These are phyloP conservation scores for Zaprionus camerounensis DNA, from an alignment of 1,140 invertebrate species.

Conservation along the genomic window DNA sequence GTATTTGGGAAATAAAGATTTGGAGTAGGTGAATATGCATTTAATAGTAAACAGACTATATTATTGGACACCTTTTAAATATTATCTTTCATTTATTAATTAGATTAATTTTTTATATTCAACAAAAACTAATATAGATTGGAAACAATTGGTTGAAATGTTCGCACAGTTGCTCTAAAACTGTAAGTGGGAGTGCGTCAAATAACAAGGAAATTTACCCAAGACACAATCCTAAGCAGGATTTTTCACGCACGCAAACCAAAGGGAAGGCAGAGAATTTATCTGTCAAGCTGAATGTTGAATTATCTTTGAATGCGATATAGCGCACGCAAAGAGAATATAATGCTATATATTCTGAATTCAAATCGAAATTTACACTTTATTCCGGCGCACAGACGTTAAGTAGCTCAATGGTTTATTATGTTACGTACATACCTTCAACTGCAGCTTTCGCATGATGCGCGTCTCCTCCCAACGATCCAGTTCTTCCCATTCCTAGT, in stretches of 20 bases:
- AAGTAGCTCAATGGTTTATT: neutral
- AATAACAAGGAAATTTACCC: conserved; percentile 15
- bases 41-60: neutral
- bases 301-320: too few relatives aligned
- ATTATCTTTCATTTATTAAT: neutral
- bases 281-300: too few relatives aligned
- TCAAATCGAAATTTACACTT: neutral
- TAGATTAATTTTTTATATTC: neutral
- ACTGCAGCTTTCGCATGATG: conserved; percentile 77
- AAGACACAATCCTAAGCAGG: conserved; percentile 11
- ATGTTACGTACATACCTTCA: conserved; percentile 76
- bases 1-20: neutral
- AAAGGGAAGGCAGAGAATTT: too few relatives aligned
- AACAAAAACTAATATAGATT: neutral
- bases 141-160: neutral
- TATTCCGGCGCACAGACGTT: neutral
- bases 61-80: neutral
- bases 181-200: neutral
- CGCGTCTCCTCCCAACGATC: conserved; percentile 85
- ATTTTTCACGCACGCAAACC: neutral
- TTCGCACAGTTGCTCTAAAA: neutral
- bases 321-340: too few relatives aligned
- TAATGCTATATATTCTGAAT: too few relatives aligned
- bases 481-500: conserved; percentile 86
- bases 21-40: too few relatives aligned